These are phyloP conservation scores for Onthophagus taurus DNA, from an alignment of 1,140 invertebrate species.

Conservation along the genomic window DNA sequence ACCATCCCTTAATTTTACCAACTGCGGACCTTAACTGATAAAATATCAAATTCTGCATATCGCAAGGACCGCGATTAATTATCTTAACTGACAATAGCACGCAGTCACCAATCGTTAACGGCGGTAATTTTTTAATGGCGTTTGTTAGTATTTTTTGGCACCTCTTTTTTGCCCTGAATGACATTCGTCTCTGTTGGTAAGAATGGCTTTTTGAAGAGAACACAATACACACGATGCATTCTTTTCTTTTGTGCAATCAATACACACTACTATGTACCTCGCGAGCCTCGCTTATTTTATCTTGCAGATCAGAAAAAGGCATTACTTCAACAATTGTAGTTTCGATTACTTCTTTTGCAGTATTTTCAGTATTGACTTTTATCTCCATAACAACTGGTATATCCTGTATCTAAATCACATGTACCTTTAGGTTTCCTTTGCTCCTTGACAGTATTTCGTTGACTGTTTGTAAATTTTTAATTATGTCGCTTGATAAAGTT, in stretches of 20 bases:
- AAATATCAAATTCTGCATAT: slow-evolving; percentile 12
- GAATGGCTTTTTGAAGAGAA: slow-evolving; percentile 2
- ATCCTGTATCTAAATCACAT: too few relatives aligned
- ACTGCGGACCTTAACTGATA: slow-evolving; percentile 7
- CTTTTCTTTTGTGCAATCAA: background rate
- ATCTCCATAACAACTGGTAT: too few relatives aligned
- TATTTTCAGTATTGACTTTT: too few relatives aligned
- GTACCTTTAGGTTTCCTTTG: too few relatives aligned
- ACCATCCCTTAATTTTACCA: slow-evolving; percentile 12
- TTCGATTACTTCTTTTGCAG: too few relatives aligned
- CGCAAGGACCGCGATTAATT: slow-evolving; percentile 10
- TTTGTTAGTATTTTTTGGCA: background rate
- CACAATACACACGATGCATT: slow-evolving; percentile 6
- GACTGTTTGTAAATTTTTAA: too few relatives aligned
- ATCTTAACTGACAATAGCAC: background rate
- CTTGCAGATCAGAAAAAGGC: background rate
- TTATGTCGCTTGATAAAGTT: too few relatives aligned
- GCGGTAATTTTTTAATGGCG: background rate
- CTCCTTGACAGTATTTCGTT: too few relatives aligned
- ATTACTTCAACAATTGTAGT: too few relatives aligned
- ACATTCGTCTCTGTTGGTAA: slow-evolving; percentile 7
- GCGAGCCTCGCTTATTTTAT: background rate
- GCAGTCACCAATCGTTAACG: background rate
- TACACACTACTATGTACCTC: background rate
- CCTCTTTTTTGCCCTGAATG: slow-evolving; percentile 7